Base-by-base conservation (phyloP, 1,140 invertebrate genomes). In the Aphidius gifuensis region DNA sequence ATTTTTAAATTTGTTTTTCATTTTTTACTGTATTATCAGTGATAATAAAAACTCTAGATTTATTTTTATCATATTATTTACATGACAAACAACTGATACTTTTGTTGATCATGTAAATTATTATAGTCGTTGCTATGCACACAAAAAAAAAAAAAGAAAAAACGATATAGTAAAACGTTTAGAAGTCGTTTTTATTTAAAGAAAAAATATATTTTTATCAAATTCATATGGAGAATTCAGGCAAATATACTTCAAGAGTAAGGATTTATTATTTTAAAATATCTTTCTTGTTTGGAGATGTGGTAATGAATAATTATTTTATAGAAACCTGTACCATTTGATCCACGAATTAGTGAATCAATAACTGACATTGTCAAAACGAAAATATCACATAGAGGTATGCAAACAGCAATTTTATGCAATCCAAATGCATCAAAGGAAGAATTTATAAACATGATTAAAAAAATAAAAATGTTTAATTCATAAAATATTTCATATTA, bases 321-420 rank as follows among this genome's bases (percentile, higher is more conserved):
- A 9, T 9, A 58, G 49, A 53, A 16, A 16, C 21, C 21, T 16
- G 9, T 21, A 16, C 40, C 40, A 7, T 9, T 21, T 32, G 64
- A 66, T 23, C 43, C 49, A 11, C 61, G 63, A n/a, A 72, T 72
- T 47, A 70, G 70, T 48, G 65, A 61, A 48, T 69, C 69, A 6
- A 11, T 68, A 48, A 68, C 64, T 11, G 64, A 69, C 9, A 59
- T 68, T 9, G n/a, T 69, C 47, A 70, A 70, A 47, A 57, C 58
- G 9, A 49, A 68, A 61, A 69, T 55, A n/a, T 40, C 64, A 5
- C 70, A 72, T 44, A 56, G 67, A 46, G 71, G 69, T 48, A 71
- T 68, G 8, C 71, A 72, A 47, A 72, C 71, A 21, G 7, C 49
- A 9, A 69, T 72, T 61, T 65, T 66, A 6, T 72, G 71, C 23